Base-by-base conservation (phyloP, 2,113 vertebrate species). In the Dipodomys spectabilis region DNA sequence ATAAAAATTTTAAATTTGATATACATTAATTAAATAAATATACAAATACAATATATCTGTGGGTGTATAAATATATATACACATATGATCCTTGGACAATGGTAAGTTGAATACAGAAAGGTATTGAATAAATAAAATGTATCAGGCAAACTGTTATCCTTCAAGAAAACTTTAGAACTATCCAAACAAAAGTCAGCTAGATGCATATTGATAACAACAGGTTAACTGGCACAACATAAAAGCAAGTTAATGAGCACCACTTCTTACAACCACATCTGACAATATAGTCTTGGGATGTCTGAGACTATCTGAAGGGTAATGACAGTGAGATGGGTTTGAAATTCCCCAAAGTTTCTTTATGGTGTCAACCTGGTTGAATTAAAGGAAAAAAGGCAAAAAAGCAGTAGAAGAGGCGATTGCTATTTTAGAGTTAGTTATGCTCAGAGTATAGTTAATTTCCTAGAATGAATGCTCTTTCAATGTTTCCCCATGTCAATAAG, bases 111-210 rank as follows among this genome's bases (percentile, higher is more conserved):
- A 82, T 65, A 64, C 16, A 92, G 39, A 92, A 20, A 9, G 88
- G 23, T 49, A 49, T 49, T 49, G 49, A 49, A 49, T 49, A 49
- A 9, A 49, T 39, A 49, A 49, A 49, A 60, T 69, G 32, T 20
- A 64, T 7, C 71, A 32, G 57, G 19, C 39, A 91, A 82, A 82
- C 39, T 77, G 1, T 73, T 89, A 39, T 20, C 64, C 60, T 96
- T 93, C 30, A 69, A 88, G 39, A 49, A 83, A 94, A 69, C 57
- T 5, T 85, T 57, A 92, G 45, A 93, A 84, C 27, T n/a, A 27
- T 73, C 68, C 23, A 84, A 88, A 86, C 30, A 78, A 82, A 92
- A 30, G 10, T 10, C 15, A 92, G 45, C 27, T 72, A 27, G 9
- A 45, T 57, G n/a, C 30, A 87, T 91, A 39, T 11, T 32, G 68